These are phyloP conservation scores for Dicaeum eximium DNA, from an alignment of 2,113 vertebrate genomes.

Conservation along the genomic window DNA sequence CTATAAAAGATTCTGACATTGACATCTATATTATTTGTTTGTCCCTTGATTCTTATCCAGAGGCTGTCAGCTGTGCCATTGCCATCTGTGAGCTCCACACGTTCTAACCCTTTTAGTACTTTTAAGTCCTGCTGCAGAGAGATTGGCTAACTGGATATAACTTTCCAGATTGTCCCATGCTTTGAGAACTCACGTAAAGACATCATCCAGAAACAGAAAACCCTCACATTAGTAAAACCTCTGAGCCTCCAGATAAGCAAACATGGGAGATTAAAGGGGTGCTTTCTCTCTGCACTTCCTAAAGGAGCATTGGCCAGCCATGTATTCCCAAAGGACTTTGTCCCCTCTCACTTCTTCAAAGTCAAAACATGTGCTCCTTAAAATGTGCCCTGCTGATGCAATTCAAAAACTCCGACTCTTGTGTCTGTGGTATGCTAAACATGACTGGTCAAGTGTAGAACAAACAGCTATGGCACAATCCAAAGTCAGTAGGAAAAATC, in stretches of 20 bases:
- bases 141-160: not conserved
- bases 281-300: not conserved
- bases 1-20: not conserved
- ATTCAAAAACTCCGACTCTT: not conserved
- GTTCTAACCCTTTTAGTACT: not conserved
- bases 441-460: not conserved
- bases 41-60: not conserved
- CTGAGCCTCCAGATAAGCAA: not conserved
- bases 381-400: not conserved
- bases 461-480: not conserved
- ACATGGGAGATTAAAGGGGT: not conserved
- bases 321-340: not conserved
- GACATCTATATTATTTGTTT: not conserved
- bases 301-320: not conserved
- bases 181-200: not conserved
- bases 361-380: not conserved
- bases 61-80: not conserved
- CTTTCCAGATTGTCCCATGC: not conserved
- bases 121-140: not conserved
- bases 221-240: not conserved
- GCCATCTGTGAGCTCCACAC: not conserved
- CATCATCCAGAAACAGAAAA: not conserved
- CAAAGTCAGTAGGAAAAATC: not conserved
- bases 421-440: not conserved
- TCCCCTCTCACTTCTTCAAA: not conserved